These are phyloP conservation scores for Rhincodon typus DNA, from an alignment of 2,797 vertebrate species.

Conservation along the genomic window DNA sequence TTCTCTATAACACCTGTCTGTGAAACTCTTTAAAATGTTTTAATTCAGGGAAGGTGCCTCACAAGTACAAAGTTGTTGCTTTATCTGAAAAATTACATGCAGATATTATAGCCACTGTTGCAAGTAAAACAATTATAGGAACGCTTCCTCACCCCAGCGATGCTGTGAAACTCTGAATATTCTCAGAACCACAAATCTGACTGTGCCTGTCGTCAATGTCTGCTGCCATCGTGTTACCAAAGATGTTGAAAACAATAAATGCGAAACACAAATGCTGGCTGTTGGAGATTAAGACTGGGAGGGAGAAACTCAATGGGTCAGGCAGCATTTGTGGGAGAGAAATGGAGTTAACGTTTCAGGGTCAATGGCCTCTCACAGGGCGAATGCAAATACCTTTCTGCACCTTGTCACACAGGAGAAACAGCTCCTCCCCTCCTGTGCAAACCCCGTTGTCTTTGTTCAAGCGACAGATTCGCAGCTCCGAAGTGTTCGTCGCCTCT, in stretches of 20 bases:
- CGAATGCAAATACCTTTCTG: conserved; percentile 70
- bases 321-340: neutral
- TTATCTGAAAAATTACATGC: neutral
- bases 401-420: conserved; percentile 86
- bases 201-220: neutral
- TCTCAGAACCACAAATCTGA: neutral
- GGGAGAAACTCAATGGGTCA: neutral
- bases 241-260: neutral
- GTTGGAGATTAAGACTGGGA: neutral
- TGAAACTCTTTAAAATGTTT: neutral
- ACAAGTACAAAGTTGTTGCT: neutral
- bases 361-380: neutral
- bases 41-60: neutral
- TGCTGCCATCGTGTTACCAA: neutral
- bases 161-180: neutral
- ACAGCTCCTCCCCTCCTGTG: conserved; percentile 82
- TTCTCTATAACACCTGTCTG: neutral
- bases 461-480: conserved; percentile 84
- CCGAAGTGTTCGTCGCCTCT: conserved; percentile 61
- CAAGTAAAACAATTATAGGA: neutral
- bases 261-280: neutral
- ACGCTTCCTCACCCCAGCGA: neutral
- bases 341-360: neutral
- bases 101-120: neutral
- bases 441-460: conserved; percentile 81